Conservation (phyloP, 2,888 invertebrate genomes). For the Polymixis flavicincta region DNA sequence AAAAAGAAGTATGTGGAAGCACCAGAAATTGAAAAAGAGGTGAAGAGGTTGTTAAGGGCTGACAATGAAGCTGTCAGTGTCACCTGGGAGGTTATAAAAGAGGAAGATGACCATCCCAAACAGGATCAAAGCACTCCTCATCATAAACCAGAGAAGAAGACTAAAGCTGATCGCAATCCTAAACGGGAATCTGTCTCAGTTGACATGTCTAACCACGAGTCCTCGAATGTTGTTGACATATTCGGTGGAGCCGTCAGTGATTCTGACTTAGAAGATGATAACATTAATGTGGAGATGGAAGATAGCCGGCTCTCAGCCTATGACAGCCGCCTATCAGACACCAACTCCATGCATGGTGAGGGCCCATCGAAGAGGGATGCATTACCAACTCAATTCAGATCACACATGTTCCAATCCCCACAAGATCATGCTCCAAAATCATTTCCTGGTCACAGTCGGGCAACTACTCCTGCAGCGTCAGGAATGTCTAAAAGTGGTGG, state of each 20-base stretch:
- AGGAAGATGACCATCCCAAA: constrained; percentile 93
- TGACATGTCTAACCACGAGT: constrained; percentile 70
- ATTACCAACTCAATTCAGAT: constrained; percentile 81
- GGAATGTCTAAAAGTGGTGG: constrained; percentile 72
- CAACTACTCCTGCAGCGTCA: constrained; percentile 72
- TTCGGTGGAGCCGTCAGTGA: constrained; percentile 98
- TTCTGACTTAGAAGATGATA: constrained; percentile 95
- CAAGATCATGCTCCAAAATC: constrained; percentile 69
- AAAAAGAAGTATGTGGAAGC: constrained; percentile 99
- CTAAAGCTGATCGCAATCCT: constrained; percentile 74
- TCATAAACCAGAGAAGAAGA: constrained; percentile 80
- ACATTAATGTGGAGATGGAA: constrained; percentile 94
- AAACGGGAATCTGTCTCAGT: constrained; percentile 68
- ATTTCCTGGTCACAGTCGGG: constrained; percentile 69
- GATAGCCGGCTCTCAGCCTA: constrained; percentile 94
- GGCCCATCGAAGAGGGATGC: constrained; percentile 70
- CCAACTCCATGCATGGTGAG: constrained; percentile 81
- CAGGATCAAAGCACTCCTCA: constrained; percentile 72
- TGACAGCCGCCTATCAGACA: constrained; percentile 93
- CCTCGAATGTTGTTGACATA: constrained; percentile 92
- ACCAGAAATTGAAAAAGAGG: constrained; percentile 99
- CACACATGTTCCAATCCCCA: constrained; percentile 80
- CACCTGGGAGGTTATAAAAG: constrained; percentile 96
- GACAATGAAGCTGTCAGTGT: constrained; percentile 98
- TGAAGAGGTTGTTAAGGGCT: constrained; percentile 96